These are phyloP conservation scores for Chiloscyllium punctatum DNA, from an alignment of 2,797 vertebrate genomes.

Conservation along the genomic window DNA sequence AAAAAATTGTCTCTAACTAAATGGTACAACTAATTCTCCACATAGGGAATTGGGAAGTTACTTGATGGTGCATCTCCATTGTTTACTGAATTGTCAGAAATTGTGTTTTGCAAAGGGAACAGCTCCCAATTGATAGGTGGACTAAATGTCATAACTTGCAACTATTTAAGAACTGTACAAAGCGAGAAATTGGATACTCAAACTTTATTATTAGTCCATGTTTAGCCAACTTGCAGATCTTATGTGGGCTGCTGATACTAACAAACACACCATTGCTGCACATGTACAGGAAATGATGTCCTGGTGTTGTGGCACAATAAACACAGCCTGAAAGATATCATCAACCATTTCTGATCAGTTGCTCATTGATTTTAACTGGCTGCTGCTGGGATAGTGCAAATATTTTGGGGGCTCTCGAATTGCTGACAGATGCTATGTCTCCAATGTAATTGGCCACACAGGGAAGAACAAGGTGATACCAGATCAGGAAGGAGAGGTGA, in stretches of 20 bases:
- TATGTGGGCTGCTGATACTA: not conserved
- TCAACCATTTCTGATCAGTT: not conserved
- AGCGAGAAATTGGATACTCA: not conserved
- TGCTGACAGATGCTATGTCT: not conserved
- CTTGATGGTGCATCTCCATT: no score
- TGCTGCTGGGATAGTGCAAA: not conserved
- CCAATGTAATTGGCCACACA: not conserved
- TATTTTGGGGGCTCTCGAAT: not conserved
- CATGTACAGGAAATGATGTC: not conserved
- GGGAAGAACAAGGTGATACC: not conserved
- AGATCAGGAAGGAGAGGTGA: no score
- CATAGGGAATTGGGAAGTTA: no score
- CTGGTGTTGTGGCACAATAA: not conserved
- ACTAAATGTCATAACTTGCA: no score
- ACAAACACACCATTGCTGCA: not conserved
- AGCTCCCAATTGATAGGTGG: no score
- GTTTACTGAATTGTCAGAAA: no score
- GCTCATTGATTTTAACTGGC: not conserved
- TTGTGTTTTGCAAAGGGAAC: no score
- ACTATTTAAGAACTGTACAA: no score
- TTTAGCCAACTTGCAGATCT: not conserved
- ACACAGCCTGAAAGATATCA: not conserved
- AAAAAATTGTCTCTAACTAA: no score
- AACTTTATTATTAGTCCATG: not conserved
- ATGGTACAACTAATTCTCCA: no score